Evolutionary conservation across 2,888 invertebrate genomes (phyloP).

Genomic region (Strigamia transsilvanica): DNA sequence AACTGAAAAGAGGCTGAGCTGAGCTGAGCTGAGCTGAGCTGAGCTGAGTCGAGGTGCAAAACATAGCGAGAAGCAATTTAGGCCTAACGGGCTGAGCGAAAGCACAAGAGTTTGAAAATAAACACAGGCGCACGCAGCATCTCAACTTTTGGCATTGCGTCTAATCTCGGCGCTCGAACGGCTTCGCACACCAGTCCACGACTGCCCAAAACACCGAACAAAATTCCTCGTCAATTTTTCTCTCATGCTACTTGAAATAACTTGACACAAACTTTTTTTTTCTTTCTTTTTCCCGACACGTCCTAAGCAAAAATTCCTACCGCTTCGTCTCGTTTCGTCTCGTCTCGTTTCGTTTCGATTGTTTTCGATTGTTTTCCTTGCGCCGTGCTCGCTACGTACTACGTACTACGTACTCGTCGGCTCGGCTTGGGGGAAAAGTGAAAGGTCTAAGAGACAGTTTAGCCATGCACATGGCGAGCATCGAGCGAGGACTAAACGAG

Average conservation of each 20-base stretch:
- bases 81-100: constrained; percentile 11
- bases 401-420: too few species aligned
- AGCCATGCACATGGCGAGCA: constrained; percentile 56
- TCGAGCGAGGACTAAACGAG: constrained; percentile 46
- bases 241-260: constrained; percentile 36
- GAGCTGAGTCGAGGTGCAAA: not conserved
- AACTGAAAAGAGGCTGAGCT: too few species aligned
- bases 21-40: too few species aligned
- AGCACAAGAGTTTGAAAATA: constrained; percentile 3
- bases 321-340: too few species aligned
- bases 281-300: not conserved
- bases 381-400: too few species aligned
- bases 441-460: constrained; percentile 16
- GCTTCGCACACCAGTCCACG: not conserved
- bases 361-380: too few species aligned
- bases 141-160: constrained; percentile 17
- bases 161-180: not conserved
- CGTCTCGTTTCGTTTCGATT: too few species aligned
- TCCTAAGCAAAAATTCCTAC: not conserved
- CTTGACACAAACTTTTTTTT: constrained; percentile 44
- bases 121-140: not conserved
- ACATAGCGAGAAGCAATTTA: not conserved
- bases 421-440: not conserved
- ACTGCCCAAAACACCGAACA: not conserved
- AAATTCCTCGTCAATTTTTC: constrained; percentile 2